These are phyloP conservation scores for Papilio glaucus DNA, from an alignment of 1,140 invertebrate species.

Conservation along the genomic window DNA sequence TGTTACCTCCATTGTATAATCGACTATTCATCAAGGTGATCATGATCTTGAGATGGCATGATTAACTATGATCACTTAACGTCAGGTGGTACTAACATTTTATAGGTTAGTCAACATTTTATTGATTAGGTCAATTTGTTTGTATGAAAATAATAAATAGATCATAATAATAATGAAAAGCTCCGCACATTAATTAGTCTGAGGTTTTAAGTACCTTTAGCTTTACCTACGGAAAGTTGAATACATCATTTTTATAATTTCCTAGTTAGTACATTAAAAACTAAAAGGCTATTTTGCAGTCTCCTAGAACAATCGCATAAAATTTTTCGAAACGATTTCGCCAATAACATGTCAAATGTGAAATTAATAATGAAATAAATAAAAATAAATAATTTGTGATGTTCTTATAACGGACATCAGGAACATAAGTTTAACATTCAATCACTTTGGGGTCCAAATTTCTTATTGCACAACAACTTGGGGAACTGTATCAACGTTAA, in stretches of 20 bases:
- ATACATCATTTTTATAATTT: conserved; percentile 25
- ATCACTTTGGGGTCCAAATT: conserved; percentile 19
- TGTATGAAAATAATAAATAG: too few relatives aligned
- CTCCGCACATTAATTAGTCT: not conserved
- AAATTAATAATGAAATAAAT: conserved; percentile 27
- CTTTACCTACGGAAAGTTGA: conserved; percentile 35
- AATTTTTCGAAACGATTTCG: conserved; percentile 2
- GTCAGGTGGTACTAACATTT: too few relatives aligned
- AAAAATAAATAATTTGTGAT: conserved; percentile 35
- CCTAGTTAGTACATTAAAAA: conserved; percentile 34
- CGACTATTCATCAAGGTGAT: too few relatives aligned
- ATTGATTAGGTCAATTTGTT: too few relatives aligned
- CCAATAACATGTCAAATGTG: conserved; percentile 14
- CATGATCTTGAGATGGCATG: too few relatives aligned
- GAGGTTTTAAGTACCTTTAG: conserved; percentile 34
- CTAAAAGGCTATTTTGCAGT: conserved; percentile 27
- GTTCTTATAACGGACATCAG: conserved; percentile 29
- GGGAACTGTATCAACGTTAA: conserved; percentile 10
- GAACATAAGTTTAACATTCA: conserved; percentile 27
- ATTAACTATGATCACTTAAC: too few relatives aligned
- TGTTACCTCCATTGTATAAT: too few relatives aligned
- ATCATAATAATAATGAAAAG: too few relatives aligned
- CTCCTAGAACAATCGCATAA: conserved; percentile 26
- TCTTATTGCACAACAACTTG: conserved; percentile 34
- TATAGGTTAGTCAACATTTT: too few relatives aligned